These are phyloP conservation scores for Andrena chrysosceles DNA, from an alignment of 2,888 invertebrate species.

Conservation along the genomic window DNA sequence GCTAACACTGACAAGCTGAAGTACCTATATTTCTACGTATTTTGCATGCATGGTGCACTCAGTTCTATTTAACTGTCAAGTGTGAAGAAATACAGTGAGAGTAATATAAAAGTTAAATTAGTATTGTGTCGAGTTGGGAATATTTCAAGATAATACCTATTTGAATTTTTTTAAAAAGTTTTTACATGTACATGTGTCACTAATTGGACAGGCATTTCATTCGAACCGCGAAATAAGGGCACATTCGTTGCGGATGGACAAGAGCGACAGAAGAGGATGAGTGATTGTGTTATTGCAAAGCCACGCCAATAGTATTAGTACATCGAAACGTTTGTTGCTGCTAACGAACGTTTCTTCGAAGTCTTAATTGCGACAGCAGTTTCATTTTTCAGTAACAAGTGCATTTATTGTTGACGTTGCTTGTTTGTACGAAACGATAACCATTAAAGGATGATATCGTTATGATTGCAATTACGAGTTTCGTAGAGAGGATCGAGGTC, in stretches of 20 bases:
- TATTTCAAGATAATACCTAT: neutral
- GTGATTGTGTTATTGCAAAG: neutral
- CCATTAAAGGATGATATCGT: neutral
- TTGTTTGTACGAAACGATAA: neutral
- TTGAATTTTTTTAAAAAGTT: neutral
- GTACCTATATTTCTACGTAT: too few species aligned
- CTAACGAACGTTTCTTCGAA: slow-evolving; percentile 11
- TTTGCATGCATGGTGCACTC: too few species aligned
- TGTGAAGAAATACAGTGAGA: too few species aligned
- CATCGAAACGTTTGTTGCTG: slow-evolving; percentile 5
- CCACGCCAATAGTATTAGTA: neutral
- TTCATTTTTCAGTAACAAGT: slow-evolving; percentile 13
- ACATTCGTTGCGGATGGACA: slow-evolving; percentile 7
- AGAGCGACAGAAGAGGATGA: slow-evolving; percentile 5
- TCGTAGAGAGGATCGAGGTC: neutral
- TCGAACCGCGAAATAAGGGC: neutral
- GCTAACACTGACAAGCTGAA: too few species aligned
- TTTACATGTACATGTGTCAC: neutral
- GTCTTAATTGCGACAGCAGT: slow-evolving; percentile 6
- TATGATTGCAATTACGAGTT: neutral
- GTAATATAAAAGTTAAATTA: too few species aligned
- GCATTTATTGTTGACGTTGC: neutral
- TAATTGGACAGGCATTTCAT: slow-evolving; percentile 18
- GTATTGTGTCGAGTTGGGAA: too few species aligned
- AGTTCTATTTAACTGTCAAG: too few species aligned